These are phyloP conservation scores for Cettia cetti DNA, from an alignment of 2,113 vertebrate species.

Conservation along the genomic window DNA sequence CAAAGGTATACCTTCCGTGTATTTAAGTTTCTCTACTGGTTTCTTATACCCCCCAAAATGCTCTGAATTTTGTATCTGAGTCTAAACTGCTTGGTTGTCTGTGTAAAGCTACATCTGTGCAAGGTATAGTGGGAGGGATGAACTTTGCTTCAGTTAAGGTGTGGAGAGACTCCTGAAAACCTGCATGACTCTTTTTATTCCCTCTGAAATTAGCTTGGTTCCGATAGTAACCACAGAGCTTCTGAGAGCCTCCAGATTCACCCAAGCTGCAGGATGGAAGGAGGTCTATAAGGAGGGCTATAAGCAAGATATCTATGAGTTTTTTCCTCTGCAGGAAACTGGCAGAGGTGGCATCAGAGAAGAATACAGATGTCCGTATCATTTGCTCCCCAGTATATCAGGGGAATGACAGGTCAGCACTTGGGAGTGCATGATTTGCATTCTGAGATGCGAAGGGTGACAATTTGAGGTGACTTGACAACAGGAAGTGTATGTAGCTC, in stretches of 20 bases:
- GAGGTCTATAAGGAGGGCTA: neutral
- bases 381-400: conserved; percentile 33
- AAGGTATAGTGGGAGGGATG: neutral
- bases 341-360: conserved; percentile 4
- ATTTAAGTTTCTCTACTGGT: neutral
- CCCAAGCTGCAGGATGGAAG: neutral
- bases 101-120: neutral
- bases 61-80: neutral
- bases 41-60: neutral
- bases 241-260: neutral
- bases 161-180: neutral
- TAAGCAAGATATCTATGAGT: neutral
- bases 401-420: conserved; percentile 28
- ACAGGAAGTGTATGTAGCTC: conserved; percentile 7
- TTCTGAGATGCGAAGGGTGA: conserved; percentile 29
- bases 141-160: neutral
- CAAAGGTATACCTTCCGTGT: neutral
- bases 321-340: neutral
- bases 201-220: neutral
- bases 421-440: conserved; percentile 36
- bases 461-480: conserved; percentile 8
- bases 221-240: neutral
- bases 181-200: neutral
- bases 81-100: neutral
- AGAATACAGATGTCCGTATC: conserved; percentile 43